Percentiles rank a stretch among this genome's conserved stretches.
These are phyloP conservation scores for Setophaga kirtlandii DNA, from an alignment of 2,113 vertebrate genomes.

Conservation along the genomic window DNA sequence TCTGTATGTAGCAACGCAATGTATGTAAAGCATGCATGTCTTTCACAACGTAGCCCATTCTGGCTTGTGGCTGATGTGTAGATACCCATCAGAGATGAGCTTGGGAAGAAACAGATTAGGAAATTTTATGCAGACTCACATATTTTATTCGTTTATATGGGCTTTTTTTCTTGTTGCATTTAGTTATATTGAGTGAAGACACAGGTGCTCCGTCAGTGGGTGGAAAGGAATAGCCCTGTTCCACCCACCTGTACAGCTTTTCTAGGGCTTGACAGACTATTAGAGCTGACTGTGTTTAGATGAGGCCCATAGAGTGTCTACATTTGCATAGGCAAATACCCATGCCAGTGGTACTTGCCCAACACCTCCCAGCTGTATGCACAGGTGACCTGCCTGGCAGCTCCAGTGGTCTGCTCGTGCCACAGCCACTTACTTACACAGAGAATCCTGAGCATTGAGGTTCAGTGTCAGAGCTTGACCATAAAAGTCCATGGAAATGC, in stretches of 20 bases:
- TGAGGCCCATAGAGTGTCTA: not conserved
- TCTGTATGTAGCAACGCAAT: not conserved
- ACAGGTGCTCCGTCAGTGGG: not conserved
- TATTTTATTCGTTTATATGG: not conserved
- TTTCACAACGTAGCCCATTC: not conserved
- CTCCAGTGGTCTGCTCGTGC: not conserved
- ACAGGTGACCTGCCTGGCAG: not conserved
- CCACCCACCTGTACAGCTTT: not conserved
- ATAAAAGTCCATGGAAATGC: not conserved
- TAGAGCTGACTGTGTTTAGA: not conserved
- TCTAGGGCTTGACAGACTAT: not conserved
- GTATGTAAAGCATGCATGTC: not conserved
- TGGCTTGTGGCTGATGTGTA: not conserved
- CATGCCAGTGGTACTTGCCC: not conserved
- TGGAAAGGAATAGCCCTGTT: not conserved
- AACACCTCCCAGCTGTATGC: not conserved
- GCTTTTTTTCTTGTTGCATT: not conserved
- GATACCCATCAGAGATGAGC: not conserved
- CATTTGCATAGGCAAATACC: not conserved
- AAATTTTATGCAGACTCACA: not conserved
- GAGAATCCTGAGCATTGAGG: not conserved
- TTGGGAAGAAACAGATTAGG: not conserved
- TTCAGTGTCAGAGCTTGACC: not conserved
- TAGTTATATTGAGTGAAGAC: not conserved
- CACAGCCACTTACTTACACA: fast-evolving